phyloP scores from a whole-genome alignment of 2,113 vertebrate genomes.

The human region DNA sequence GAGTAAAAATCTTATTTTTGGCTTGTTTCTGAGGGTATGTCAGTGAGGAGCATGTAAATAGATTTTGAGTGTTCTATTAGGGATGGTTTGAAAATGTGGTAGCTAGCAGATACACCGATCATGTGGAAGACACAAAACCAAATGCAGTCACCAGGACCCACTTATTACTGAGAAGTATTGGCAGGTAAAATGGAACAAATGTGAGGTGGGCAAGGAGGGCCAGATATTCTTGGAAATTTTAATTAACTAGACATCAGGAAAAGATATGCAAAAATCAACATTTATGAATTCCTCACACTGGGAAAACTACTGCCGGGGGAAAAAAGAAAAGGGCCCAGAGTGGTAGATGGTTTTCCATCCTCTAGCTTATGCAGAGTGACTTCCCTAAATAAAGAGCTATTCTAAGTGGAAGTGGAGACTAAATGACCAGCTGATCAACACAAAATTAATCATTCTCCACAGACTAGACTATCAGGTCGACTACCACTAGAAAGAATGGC shows the following conservation, averaged over 20 bases:
- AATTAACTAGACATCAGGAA: neutral
- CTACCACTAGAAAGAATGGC: constrained; percentile 66
- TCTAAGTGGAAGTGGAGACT: neutral
- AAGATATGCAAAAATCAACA: neutral
- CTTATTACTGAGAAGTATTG: neutral
- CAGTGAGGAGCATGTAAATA: neutral
- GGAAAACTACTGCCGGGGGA: neutral
- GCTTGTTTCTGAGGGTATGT: constrained; percentile 23
- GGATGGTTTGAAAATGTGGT: neutral
- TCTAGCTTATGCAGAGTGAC: neutral
- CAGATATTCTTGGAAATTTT: neutral
- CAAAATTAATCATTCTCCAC: constrained; percentile 60
- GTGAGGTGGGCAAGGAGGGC: neutral
- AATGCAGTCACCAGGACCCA: neutral
- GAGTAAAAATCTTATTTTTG: neutral
- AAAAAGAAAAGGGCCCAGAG: neutral
- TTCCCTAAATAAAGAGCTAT: neutral
- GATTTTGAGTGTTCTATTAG: neutral
- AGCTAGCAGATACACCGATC: neutral
- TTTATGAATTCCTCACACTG: neutral
- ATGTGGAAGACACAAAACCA: neutral
- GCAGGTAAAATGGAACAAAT: neutral
- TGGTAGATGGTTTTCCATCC: neutral
- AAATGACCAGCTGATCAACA: neutral
- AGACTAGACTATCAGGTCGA: constrained; percentile 45